Conservation (phyloP, 1,140 invertebrate genomes). For the Tetragnatha versicolor region DNA sequence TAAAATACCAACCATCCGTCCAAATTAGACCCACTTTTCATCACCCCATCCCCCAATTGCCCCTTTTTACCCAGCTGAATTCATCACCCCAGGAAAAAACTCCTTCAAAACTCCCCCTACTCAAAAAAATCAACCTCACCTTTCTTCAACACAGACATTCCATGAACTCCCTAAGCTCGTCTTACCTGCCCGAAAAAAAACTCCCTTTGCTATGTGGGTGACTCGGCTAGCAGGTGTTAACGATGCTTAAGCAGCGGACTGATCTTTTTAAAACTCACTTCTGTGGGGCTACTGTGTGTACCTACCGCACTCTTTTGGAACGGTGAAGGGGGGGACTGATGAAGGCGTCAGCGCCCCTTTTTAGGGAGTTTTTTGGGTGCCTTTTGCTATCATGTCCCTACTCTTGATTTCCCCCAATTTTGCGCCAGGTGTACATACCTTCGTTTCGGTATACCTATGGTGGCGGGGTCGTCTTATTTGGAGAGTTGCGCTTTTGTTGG, state of each 20-base stretch:
- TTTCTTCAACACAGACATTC: too few relatives aligned
- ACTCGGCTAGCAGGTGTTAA: constrained; percentile 43
- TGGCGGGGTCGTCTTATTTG: background rate
- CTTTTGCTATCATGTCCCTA: background rate
- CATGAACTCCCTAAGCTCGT: too few relatives aligned
- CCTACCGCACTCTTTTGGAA: background rate
- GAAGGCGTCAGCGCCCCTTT: constrained; percentile 17
- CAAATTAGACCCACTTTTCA: too few relatives aligned
- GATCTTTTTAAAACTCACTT: constrained; percentile 51
- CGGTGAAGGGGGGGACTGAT: background rate
- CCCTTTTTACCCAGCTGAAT: too few relatives aligned
- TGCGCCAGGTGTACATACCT: constrained; percentile 48
- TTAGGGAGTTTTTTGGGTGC: too few relatives aligned
- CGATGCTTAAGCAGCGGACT: constrained; percentile 15
- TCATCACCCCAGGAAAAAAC: too few relatives aligned
- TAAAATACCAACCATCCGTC: too few relatives aligned
- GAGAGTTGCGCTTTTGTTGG: background rate
- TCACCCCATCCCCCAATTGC: too few relatives aligned
- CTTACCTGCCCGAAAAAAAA: constrained; percentile 6
- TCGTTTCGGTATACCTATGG: background rate
- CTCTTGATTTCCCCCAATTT: constrained; percentile 36
- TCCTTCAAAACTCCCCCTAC: too few relatives aligned
- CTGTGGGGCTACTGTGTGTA: constrained; percentile 30
- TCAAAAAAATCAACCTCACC: too few relatives aligned
- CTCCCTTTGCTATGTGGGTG: constrained; percentile 27